Base-by-base conservation (phyloP, 1,140 invertebrate genomes). In the Drosophila sucinea region DNA sequence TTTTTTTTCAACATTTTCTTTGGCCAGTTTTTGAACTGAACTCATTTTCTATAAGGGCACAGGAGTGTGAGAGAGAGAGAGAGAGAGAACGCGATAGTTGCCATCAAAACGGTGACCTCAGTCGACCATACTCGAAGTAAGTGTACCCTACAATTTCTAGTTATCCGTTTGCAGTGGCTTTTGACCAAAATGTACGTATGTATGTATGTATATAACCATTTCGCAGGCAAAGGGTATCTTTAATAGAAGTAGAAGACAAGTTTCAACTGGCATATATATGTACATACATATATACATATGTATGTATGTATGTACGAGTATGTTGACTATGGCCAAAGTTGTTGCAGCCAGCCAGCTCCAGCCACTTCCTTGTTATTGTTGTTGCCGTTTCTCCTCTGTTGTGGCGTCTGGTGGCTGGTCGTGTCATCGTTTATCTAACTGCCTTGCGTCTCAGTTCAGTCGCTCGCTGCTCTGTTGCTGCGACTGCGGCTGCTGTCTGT, bases 341-440 rank as follows among this genome's bases (percentile, higher is more conserved):
- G 35, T 38, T 27, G 58, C 40, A 44, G 44, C 2, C 44, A 47
- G 44, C 56, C 17, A 17, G 17, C 17, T 17, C 17, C 64, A 60
- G 65, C 66, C 73, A 78, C 76, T 78, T 78, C 76, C 76, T 78
- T 78, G 72, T 75, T 78, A 63, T 61, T 67, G 8, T n/a, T 60
- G 41, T 55, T 70, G 67, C 35, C 47, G 30, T 63, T 75, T 51
- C 63, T 60, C 62, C 47, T 4, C 17, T 35, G 25, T 4, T 6
- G 27, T 51, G 60, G 41, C 57, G 57, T 70, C 10, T 40, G 35
- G 35, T 38, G 29, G 10, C 11, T 38, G 35, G 35, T 40, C 30
- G 17, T 60, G 44, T 47, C 41, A 44, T 32, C 61, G 38, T 63
- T 63, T 32, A 44, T 63, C 61, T 63, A 44, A 61, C 60, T 33